Percentiles rank a stretch among this genome's conserved stretches.
Conservation (phyloP, 2,797 vertebrate species). For the Melanotaenia nigrans region DNA sequence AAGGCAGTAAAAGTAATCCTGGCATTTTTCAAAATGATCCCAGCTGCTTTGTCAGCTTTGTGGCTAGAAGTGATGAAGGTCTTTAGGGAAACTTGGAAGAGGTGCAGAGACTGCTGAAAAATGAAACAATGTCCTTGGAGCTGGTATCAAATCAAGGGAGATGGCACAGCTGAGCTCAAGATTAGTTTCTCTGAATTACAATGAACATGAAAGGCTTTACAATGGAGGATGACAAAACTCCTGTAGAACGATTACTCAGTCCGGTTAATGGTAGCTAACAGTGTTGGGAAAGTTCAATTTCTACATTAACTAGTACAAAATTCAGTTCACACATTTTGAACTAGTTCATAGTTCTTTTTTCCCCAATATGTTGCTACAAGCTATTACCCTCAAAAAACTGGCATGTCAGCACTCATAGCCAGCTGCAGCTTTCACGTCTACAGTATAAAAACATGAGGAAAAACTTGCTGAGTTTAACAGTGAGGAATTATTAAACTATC, state of each 20-base stretch:
- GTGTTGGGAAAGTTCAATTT: no score
- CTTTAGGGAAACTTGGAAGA: slow-evolving; percentile 62
- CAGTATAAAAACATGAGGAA: no score
- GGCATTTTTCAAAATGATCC: not conserved
- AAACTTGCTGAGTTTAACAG: no score
- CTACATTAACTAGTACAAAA: no score
- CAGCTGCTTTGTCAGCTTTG: not conserved
- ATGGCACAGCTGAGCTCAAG: slow-evolving; percentile 44
- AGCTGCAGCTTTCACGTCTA: no score
- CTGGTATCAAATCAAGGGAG: slow-evolving; percentile 28
- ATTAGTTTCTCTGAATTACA: slow-evolving; percentile 42
- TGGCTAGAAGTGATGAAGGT: not conserved
- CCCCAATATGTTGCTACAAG: no score
- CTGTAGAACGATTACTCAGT: not conserved
- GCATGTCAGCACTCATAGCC: no score
- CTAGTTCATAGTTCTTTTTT: no score
- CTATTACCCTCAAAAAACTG: no score
- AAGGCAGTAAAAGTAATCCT: not conserved
- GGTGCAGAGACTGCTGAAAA: slow-evolving; percentile 44
- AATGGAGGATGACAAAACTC: not conserved
- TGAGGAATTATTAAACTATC: no score
- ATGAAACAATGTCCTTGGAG: slow-evolving; percentile 45
- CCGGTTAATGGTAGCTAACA: no score
- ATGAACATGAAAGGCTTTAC: not conserved
- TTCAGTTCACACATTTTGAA: no score